Conservation (phyloP, 1,140 invertebrate genomes). For the Coptotermes formosanus region DNA sequence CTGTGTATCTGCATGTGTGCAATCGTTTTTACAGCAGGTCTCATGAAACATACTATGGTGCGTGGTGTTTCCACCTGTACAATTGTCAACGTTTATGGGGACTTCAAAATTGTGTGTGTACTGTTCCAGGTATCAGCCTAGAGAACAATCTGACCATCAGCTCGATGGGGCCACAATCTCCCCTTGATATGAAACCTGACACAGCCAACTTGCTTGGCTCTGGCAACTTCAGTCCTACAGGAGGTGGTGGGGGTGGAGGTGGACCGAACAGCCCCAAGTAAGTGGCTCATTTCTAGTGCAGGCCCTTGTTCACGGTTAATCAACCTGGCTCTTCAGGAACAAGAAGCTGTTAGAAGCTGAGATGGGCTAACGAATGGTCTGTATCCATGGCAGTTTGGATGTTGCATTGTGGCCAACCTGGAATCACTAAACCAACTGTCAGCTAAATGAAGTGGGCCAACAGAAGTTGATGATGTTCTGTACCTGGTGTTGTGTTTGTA, state of each 20-base stretch:
- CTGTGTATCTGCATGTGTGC: too few species aligned
- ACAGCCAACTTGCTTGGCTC: slow-evolving; percentile 68
- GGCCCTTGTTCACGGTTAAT: too few species aligned
- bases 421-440: too few species aligned
- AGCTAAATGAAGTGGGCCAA: too few species aligned
- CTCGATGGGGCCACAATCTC: slow-evolving; percentile 75
- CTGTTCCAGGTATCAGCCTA: slow-evolving; percentile 60
- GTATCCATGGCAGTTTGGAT: neutral
- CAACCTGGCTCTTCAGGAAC: too few species aligned
- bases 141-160: slow-evolving; percentile 67
- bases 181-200: slow-evolving; percentile 81
- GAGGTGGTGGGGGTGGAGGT: slow-evolving; percentile 47
- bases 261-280: slow-evolving; percentile 62
- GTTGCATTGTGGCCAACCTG: neutral
- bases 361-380: neutral
- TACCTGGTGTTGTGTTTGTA: too few species aligned
- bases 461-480: too few species aligned
- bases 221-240: slow-evolving; percentile 62
- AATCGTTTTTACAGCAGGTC: too few species aligned
- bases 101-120: neutral
- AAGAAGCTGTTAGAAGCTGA: too few species aligned
- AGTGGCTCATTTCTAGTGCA: slow-evolving; percentile 37
- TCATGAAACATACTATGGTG: too few species aligned
- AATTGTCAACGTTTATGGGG: too few species aligned
- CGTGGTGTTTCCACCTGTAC: too few species aligned